These are phyloP conservation scores for Apeltes quadracus DNA, from an alignment of 2,113 vertebrate genomes.

Conservation along the genomic window DNA sequence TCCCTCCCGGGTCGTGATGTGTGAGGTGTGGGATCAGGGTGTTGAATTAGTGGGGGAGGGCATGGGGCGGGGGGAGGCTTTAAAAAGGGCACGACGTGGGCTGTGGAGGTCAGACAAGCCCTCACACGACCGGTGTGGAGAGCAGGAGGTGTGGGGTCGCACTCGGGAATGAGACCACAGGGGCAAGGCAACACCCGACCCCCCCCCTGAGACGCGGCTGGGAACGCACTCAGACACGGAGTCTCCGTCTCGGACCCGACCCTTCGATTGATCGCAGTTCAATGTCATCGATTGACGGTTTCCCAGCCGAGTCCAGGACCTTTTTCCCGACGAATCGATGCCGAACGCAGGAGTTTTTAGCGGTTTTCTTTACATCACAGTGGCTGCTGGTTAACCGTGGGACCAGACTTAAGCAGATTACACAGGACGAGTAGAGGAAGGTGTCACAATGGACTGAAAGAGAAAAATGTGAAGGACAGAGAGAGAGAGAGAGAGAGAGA, in stretches of 20 bases:
- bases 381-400: too few species aligned
- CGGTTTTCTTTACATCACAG: too few species aligned
- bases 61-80: background rate
- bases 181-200: too few species aligned
- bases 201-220: conserved; percentile 35
- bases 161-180: conserved; percentile 38
- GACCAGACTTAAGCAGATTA: too few species aligned
- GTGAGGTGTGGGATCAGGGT: conserved; percentile 47
- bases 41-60: conserved; percentile 28
- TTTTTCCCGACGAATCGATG: conserved; percentile 55
- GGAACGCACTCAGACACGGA: conserved; percentile 65
- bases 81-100: conserved; percentile 25
- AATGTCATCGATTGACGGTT: conserved; percentile 67
- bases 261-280: conserved; percentile 73
- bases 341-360: conserved; percentile 21
- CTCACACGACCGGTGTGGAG: conserved; percentile 53
- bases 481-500: conserved; percentile 12
- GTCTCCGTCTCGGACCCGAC: conserved; percentile 53
- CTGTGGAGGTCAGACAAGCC: conserved; percentile 41
- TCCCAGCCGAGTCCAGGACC: conserved; percentile 51
- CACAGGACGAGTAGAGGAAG: conserved; percentile 12
- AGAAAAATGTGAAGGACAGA: background rate
- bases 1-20: conserved; percentile 25
- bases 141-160: conserved; percentile 41
- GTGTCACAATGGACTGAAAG: background rate